Conservation (phyloP, 2,888 invertebrate species). For the Eilema sororculum region DNA sequence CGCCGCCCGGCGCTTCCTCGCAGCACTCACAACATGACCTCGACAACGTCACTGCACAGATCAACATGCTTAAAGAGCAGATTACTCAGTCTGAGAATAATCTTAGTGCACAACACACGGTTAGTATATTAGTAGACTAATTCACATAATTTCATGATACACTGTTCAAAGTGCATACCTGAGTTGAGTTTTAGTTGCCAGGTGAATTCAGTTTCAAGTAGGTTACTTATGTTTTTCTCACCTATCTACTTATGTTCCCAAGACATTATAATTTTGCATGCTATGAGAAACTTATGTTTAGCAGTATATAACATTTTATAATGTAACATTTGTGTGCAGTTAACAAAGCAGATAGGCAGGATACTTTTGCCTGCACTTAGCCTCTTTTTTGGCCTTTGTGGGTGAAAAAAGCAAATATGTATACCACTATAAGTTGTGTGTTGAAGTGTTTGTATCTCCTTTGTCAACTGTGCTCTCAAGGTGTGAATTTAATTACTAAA, state of each 20-base stretch:
- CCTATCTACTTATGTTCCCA: neutral
- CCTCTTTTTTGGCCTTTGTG: too few species aligned
- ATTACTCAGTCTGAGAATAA: conserved; percentile 98
- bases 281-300: neutral
- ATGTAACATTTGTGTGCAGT: neutral
- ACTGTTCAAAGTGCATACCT: neutral
- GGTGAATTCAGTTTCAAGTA: too few species aligned
- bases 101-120: conserved; percentile 97
- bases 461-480: too few species aligned
- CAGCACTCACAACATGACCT: conserved; percentile 68
- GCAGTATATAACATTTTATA: too few species aligned
- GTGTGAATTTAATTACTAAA: too few species aligned
- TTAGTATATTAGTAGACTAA: conserved; percentile 76
- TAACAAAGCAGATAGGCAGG: too few species aligned
- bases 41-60: conserved; percentile 91
- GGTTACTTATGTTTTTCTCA: too few species aligned
- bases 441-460: too few species aligned
- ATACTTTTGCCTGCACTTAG: too few species aligned
- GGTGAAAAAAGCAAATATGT: too few species aligned
- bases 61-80: conserved; percentile 95
- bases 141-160: neutral
- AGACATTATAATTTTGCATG: too few species aligned
- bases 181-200: neutral
- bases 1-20: conserved; percentile 62
- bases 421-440: too few species aligned